These are phyloP conservation scores for Drosophila melanogaster DNA, from an alignment of 1,140 invertebrate species.

Conservation along the genomic window Release_6_plus_ISO1_MT NT_037436.4:645501-646000, in stretches of 20 bases:
- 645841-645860: too few relatives aligned
- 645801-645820: slow-evolving; percentile 40
- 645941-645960: slow-evolving; percentile 50
- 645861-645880: background rate
- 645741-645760: slow-evolving; percentile 16
- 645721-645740: slow-evolving; percentile 48
- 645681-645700: slow-evolving; percentile 11
- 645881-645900: slow-evolving; percentile 14
- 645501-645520: background rate
- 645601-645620: slow-evolving; percentile 78
- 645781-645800: slow-evolving; percentile 55
- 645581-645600: slow-evolving; percentile 47
- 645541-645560: slow-evolving; percentile 72
- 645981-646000: background rate
- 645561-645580: slow-evolving; percentile 21
- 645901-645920: slow-evolving; percentile 50
- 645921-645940: slow-evolving; percentile 36
- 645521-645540: slow-evolving; percentile 14
- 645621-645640: slow-evolving; percentile 76
- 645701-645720: slow-evolving; percentile 51
- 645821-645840: slow-evolving; percentile 9
- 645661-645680: slow-evolving; percentile 44
- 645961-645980: slow-evolving; percentile 34
- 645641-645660: slow-evolving; percentile 75
- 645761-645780: slow-evolving; percentile 60